Evolutionary conservation across 2,888 invertebrate genomes (phyloP).

Genomic region (Parascotia fuliginaria): DNA sequence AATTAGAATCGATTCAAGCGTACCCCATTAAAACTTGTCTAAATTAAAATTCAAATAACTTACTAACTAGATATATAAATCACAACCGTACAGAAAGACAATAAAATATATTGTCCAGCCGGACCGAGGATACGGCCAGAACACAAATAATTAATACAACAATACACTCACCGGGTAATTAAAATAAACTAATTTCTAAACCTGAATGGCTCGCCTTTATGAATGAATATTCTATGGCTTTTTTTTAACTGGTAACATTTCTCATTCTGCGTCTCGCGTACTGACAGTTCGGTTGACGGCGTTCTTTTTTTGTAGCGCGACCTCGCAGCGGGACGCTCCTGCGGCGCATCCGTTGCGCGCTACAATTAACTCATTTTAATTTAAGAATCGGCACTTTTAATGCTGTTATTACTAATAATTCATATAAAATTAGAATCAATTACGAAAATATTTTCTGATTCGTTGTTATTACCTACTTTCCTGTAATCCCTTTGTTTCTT

Average conservation of each 20-base stretch:
- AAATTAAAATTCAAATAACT: constrained; percentile 85
- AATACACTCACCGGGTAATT: constrained; percentile 80
- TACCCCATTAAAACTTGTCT: constrained; percentile 83
- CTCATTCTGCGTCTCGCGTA: constrained; percentile 73
- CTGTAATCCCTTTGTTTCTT: constrained; percentile 55
- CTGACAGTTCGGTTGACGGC: constrained; percentile 80
- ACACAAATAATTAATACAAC: constrained; percentile 80
- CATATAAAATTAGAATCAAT: constrained; percentile 44
- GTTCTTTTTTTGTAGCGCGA: constrained; percentile 78
- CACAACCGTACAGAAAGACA: constrained; percentile 76
- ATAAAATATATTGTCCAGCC: constrained; percentile 83
- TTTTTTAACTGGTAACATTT: constrained; percentile 78
- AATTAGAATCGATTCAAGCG: constrained; percentile 84
- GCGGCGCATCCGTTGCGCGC: constrained; percentile 79
- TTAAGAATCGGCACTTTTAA: constrained; percentile 66
- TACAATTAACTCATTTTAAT: constrained; percentile 80
- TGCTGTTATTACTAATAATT: constrained; percentile 51
- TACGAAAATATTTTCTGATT: constrained; percentile 42
- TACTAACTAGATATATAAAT: constrained; percentile 85
- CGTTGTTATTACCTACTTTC: constrained; percentile 38
- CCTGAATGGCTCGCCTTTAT: constrained; percentile 73
- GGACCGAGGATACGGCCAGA: constrained; percentile 54
- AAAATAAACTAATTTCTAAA: constrained; percentile 85
- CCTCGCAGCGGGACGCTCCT: constrained; percentile 74
- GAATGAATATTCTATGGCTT: constrained; percentile 73